These are phyloP conservation scores for Archegozetes longisetosus DNA, from an alignment of 1,140 invertebrate genomes.

Conservation along the genomic window DNA sequence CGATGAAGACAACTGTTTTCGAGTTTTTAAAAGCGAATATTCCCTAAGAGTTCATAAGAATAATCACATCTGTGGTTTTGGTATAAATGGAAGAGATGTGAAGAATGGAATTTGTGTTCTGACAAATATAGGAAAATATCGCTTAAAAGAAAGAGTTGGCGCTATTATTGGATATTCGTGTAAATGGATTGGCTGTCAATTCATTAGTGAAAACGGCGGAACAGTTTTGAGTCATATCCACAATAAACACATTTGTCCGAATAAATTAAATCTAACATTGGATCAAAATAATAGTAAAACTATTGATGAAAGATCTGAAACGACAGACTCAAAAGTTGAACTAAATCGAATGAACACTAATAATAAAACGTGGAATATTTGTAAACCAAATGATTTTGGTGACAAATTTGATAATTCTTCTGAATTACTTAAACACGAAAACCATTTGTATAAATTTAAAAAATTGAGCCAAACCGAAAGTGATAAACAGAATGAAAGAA, in stretches of 20 bases:
- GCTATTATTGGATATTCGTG: neutral
- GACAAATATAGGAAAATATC: neutral
- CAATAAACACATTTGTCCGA: neutral
- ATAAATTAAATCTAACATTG: neutral
- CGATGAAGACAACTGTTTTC: neutral
- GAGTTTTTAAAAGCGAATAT: neutral
- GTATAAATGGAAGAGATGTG: neutral
- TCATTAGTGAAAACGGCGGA: neutral
- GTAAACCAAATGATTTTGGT: neutral
- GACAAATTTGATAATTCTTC: neutral
- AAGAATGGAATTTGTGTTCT: neutral
- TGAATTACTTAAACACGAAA: too few species aligned
- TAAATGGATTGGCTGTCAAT: neutral
- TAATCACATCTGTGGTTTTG: neutral
- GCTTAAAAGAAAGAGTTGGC: neutral
- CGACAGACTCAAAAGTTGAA: neutral
- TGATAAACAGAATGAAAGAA: too few species aligned
- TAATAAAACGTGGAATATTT: neutral
- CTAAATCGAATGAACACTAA: neutral
- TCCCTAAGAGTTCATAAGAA: neutral
- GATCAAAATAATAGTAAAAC: neutral
- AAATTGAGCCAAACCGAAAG: too few species aligned
- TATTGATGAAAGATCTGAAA: too few species aligned
- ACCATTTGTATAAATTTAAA: too few species aligned
- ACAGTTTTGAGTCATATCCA: neutral